Conservation (phyloP, 2,113 vertebrate species). For the Nyctereutes procyonoides region DNA sequence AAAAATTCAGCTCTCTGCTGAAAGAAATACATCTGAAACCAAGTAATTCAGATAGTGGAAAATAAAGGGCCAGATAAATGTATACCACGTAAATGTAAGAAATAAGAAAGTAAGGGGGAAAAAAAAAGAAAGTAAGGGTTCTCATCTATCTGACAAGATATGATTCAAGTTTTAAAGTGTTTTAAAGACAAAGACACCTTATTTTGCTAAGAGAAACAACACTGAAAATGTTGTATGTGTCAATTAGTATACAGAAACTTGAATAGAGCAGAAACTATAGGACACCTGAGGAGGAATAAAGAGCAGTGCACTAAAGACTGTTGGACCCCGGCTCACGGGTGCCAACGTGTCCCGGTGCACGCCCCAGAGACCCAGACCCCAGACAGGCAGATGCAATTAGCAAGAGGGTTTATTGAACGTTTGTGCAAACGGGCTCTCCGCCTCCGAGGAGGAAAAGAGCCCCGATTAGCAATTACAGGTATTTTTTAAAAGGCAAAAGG, state of each 20-base stretch:
- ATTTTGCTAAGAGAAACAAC: not conserved
- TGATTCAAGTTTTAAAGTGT: not conserved
- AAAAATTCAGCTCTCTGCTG: not conserved
- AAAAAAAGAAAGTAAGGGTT: not conserved
- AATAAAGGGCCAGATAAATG: not conserved
- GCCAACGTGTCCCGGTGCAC: no score
- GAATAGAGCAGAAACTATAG: not conserved
- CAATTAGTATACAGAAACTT: not conserved
- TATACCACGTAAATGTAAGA: not conserved
- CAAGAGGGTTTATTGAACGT: no score
- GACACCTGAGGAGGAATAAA: not conserved
- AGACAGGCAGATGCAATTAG: no score
- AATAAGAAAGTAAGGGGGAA: not conserved
- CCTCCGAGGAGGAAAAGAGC: no score
- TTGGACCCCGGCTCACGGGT: no score
- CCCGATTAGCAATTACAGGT: no score
- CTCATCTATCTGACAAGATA: not conserved
- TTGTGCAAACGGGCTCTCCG: no score
- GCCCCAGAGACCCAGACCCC: no score
- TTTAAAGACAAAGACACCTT: not conserved
- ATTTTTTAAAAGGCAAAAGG: no score
- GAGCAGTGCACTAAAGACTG: not conserved
- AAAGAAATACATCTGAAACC: not conserved
- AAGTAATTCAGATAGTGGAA: not conserved
- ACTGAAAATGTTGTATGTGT: not conserved